These are phyloP conservation scores for Beroe forskalii DNA, from an alignment of 37 sponge, comb jelly and placozoan genomes.

Conservation along the genomic window DNA sequence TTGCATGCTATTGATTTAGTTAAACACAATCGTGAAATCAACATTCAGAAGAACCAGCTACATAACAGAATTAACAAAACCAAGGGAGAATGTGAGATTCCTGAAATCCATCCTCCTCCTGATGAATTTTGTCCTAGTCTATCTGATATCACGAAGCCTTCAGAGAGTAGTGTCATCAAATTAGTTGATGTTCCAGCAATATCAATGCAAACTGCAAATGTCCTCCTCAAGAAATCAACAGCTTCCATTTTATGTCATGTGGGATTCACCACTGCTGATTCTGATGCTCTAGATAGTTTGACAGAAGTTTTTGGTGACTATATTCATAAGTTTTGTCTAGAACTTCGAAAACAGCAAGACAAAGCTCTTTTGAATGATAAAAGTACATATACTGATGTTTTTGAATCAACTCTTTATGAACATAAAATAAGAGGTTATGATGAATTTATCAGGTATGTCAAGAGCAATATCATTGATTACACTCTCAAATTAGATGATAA, in stretches of 20 bases:
- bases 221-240: not conserved
- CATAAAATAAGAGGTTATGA: slow-evolving; percentile 2
- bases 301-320: not conserved
- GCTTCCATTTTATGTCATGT: slow-evolving; percentile 24
- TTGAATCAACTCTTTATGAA: slow-evolving; percentile 7
- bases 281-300: not conserved
- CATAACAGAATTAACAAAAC: not conserved
- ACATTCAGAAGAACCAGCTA: not conserved
- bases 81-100: slow-evolving; percentile 10
- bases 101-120: not conserved
- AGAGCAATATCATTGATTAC: not conserved
- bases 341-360: not conserved
- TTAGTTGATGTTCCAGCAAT: not conserved
- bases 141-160: not conserved
- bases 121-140: not conserved
- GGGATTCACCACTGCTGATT: not conserved
- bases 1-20: slow-evolving; percentile 13
- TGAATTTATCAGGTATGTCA: not conserved
- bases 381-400: not conserved
- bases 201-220: not conserved
- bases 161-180: not conserved
- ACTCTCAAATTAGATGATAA: slow-evolving; percentile 10
- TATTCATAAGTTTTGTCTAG: not conserved
- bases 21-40: not conserved
- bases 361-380: not conserved